phyloP scores from a whole-genome alignment of 2,113 vertebrate species.

The Nibea albiflora region DNA sequence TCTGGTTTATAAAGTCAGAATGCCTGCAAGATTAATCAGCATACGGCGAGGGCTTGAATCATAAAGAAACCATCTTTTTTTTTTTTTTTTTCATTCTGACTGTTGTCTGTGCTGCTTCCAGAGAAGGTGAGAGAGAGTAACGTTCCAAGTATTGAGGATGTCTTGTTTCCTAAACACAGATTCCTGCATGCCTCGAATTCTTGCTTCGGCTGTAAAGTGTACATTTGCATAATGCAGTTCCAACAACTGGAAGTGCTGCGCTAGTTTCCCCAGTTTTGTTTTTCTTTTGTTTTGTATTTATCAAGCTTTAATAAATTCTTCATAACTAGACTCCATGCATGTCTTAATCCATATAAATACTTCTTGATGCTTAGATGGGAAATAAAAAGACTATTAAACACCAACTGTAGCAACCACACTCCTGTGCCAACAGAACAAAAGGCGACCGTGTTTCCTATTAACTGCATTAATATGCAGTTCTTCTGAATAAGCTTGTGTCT shows the following conservation, averaged over 20 bases:
- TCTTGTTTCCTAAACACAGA: conserved; percentile 71
- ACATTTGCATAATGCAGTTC: conserved; percentile 16
- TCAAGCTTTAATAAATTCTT: not conserved
- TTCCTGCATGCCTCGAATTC: conserved; percentile 73
- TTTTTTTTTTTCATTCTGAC: not conserved
- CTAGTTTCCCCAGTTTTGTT: not conserved
- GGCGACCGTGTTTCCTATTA: too few species aligned
- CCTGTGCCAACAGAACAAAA: not conserved
- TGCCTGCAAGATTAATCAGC: conserved; percentile 3
- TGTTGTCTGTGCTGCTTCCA: conserved; percentile 3
- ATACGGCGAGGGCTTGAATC: not conserved
- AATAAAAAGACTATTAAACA: not conserved
- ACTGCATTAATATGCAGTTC: too few species aligned
- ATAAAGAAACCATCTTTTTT: not conserved
- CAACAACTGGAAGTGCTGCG: not conserved
- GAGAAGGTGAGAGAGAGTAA: conserved; percentile 35
- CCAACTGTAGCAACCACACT: not conserved
- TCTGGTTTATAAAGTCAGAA: conserved; percentile 8
- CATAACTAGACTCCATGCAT: not conserved
- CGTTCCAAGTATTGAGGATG: conserved; percentile 51
- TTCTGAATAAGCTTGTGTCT: not conserved
- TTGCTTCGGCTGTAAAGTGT: conserved; percentile 38
- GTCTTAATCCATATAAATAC: not conserved
- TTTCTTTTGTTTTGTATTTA: not conserved
- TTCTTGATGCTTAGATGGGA: not conserved